Percentiles rank a stretch among this genome's conserved stretches.
Evolutionary conservation across 2,888 invertebrate genomes (phyloP).

Genomic region (Dione juno): DNA sequence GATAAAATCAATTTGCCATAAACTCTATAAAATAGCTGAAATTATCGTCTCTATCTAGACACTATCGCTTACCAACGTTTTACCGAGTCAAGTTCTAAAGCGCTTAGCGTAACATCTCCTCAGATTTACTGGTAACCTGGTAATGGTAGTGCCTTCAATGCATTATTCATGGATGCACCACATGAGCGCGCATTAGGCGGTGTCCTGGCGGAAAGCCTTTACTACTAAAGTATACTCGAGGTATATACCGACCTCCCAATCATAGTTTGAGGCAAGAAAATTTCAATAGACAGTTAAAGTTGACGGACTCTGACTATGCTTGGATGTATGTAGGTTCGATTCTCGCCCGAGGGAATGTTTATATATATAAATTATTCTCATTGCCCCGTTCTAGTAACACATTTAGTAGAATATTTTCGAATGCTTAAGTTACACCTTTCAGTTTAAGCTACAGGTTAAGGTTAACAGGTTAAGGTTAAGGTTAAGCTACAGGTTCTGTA

Average conservation of each 20-base stretch:
- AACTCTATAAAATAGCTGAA: neutral
- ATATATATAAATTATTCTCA: too few relatives aligned
- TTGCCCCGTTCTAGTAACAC: too few relatives aligned
- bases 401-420: too few relatives aligned
- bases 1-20: neutral
- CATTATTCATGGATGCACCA: constrained; percentile 22
- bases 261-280: neutral
- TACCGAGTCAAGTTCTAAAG: constrained; percentile 16
- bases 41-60: neutral
- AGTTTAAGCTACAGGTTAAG: too few relatives aligned
- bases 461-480: too few relatives aligned
- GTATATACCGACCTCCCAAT: neutral
- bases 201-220: constrained; percentile 3
- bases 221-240: neutral
- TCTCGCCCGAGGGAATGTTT: too few relatives aligned
- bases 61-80: neutral
- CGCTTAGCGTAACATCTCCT: constrained; percentile 18
- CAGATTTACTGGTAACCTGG: constrained; percentile 21
- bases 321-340: too few relatives aligned
- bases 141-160: constrained; percentile 20
- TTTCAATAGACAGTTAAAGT: too few relatives aligned
- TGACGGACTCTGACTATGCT: too few relatives aligned
- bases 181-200: constrained; percentile 9
- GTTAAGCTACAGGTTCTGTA: too few relatives aligned
- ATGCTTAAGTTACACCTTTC: too few relatives aligned